Evolutionary conservation across 2,113 vertebrate species (phyloP).

Genomic region (Puffinus mauretanicus): DNA sequence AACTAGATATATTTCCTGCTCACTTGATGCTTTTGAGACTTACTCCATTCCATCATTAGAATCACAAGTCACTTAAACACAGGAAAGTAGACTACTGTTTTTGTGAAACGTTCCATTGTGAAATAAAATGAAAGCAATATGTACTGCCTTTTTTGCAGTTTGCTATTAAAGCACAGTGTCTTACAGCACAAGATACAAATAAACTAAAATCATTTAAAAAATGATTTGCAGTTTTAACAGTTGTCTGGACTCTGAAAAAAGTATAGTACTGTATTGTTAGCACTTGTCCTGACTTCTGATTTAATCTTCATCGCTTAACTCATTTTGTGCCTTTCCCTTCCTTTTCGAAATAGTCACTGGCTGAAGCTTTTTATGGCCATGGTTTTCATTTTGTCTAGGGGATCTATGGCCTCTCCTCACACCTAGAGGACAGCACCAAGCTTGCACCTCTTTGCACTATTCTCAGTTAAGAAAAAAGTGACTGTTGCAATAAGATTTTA

Average conservation of each 20-base stretch:
- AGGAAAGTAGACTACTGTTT: constrained; percentile 69
- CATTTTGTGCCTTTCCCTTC: constrained; percentile 71
- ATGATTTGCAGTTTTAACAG: constrained; percentile 50
- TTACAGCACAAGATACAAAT: constrained; percentile 70
- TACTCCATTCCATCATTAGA: constrained; percentile 74
- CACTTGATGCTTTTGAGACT: constrained; percentile 72
- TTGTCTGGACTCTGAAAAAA: constrained; percentile 57
- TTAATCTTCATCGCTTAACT: constrained; percentile 61
- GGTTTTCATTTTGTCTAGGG: constrained; percentile 48
- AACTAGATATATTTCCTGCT: constrained; percentile 73
- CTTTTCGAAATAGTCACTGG: constrained; percentile 31
- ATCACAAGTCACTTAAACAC: constrained; percentile 67
- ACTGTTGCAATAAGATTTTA: constrained; percentile 20
- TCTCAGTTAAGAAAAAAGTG: constrained; percentile 15
- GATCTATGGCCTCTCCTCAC: constrained; percentile 24
- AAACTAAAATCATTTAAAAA: constrained; percentile 43
- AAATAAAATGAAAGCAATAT: constrained; percentile 63
- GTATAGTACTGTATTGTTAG: constrained; percentile 66
- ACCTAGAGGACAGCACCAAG: neutral
- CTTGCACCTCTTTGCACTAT: constrained; percentile 63
- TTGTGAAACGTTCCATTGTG: constrained; percentile 71
- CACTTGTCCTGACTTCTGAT: constrained; percentile 59
- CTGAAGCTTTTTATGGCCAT: constrained; percentile 39
- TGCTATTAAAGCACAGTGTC: constrained; percentile 66
- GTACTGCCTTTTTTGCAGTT: constrained; percentile 70